Evolutionary conservation across 2,888 invertebrate species (phyloP).

Genomic region (Eupithecia pulchellata): DNA sequence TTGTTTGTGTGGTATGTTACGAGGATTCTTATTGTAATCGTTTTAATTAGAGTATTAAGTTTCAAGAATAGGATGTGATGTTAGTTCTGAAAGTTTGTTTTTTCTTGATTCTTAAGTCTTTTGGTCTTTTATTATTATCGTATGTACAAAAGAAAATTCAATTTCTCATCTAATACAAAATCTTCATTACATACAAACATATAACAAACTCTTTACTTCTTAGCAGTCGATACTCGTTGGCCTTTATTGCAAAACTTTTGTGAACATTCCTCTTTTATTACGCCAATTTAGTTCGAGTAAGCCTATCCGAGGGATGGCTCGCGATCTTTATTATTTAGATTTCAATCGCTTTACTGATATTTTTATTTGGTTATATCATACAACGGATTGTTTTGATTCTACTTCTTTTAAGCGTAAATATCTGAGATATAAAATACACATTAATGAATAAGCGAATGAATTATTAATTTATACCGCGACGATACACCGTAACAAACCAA

Average conservation of each 20-base stretch:
- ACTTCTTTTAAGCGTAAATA: neutral
- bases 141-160: neutral
- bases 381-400: neutral
- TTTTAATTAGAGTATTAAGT: neutral
- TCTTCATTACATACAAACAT: slow-evolving; percentile 42
- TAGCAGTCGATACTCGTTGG: slow-evolving; percentile 84
- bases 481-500: neutral
- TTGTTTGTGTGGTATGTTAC: neutral
- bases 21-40: neutral
- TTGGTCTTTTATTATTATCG: too few species aligned
- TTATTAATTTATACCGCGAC: neutral
- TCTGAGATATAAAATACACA: neutral
- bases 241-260: slow-evolving; percentile 84
- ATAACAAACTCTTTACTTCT: slow-evolving; percentile 80
- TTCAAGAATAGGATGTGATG: neutral
- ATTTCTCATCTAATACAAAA: slow-evolving; percentile 11
- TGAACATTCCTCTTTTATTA: slow-evolving; percentile 85
- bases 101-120: neutral
- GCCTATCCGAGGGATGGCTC: slow-evolving; percentile 73
- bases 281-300: slow-evolving; percentile 84
- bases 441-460: neutral
- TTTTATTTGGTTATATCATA: slow-evolving; percentile 2
- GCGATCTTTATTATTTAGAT: slow-evolving; percentile 84
- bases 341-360: slow-evolving; percentile 65
- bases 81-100: neutral